Percentiles rank a stretch among this genome's conserved stretches.
Conservation (phyloP, 2,888 invertebrate species). For the Leptinotarsa peninsularis region DNA sequence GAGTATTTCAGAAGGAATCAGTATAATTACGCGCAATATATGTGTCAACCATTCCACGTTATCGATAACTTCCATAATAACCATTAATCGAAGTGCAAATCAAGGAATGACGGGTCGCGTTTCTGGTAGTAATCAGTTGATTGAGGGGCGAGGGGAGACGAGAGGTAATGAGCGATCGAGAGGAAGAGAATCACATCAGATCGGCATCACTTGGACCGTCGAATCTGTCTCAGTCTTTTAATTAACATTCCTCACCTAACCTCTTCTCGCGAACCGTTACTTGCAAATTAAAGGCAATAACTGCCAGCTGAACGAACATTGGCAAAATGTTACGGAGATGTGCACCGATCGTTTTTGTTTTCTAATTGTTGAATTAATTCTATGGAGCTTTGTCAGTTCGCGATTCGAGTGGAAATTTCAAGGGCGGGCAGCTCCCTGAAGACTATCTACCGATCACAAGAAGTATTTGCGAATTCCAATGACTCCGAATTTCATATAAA, state of each 20-base stretch:
- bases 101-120: constrained; percentile 29
- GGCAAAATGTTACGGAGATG: constrained; percentile 61
- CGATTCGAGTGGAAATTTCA: background rate
- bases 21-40: background rate
- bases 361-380: constrained; percentile 66
- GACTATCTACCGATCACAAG: no score
- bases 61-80: constrained; percentile 23
- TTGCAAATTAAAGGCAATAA: constrained; percentile 68
- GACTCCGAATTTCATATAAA: no score
- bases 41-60: background rate
- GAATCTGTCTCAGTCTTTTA: constrained; percentile 59
- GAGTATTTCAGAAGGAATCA: background rate
- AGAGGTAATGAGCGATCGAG: constrained; percentile 22
- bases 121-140: constrained; percentile 36
- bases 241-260: constrained; percentile 67
- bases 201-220: constrained; percentile 35
- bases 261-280: constrained; percentile 59
- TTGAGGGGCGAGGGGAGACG: constrained; percentile 26
- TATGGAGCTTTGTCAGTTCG: constrained; percentile 54
- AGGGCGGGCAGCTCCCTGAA: no score
- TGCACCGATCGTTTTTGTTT: constrained; percentile 64
- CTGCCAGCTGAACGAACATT: constrained; percentile 63
- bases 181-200: constrained; percentile 26
- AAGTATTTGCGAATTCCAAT: no score
- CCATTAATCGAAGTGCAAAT: constrained; percentile 32